Evolutionary conservation across 1,140 invertebrate species (phyloP).

Genomic region (Araneus ventricosus): DNA sequence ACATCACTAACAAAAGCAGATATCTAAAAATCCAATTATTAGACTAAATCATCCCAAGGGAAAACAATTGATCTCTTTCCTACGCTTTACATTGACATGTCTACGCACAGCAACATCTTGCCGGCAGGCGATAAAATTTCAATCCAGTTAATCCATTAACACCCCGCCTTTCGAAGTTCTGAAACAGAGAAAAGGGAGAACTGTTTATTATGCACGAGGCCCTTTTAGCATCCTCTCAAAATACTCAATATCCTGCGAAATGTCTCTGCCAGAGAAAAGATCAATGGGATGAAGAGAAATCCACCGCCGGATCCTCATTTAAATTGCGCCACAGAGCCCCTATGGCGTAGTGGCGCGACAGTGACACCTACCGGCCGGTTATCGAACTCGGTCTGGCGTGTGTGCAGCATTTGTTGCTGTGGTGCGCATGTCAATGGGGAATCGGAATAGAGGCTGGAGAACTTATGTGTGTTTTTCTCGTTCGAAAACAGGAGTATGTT

Average conservation of each 20-base stretch:
- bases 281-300: not conserved
- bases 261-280: not conserved
- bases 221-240: not conserved
- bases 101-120: too few relatives aligned
- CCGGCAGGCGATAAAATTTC: too few relatives aligned
- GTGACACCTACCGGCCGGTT: conserved; percentile 14
- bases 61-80: too few relatives aligned
- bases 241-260: conserved; percentile 16
- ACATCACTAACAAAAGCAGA: too few relatives aligned
- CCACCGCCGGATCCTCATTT: not conserved
- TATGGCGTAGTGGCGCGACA: not conserved
- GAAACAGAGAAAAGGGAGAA: not conserved
- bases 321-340: not conserved
- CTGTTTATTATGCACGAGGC: not conserved
- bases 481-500: too few relatives aligned
- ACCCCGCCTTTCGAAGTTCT: not conserved
- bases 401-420: not conserved
- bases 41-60: too few relatives aligned
- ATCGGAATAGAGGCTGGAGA: too few relatives aligned
- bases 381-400: not conserved
- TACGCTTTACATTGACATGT: too few relatives aligned
- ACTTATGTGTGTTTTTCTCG: too few relatives aligned
- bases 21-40: too few relatives aligned
- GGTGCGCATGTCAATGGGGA: not conserved
- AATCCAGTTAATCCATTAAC: not conserved